Percentiles rank a stretch among this genome's conserved stretches.
Evolutionary conservation across 35 echinoderm and acorn worm species (phyloP).

Genomic region (Anneissia japonica): DNA sequence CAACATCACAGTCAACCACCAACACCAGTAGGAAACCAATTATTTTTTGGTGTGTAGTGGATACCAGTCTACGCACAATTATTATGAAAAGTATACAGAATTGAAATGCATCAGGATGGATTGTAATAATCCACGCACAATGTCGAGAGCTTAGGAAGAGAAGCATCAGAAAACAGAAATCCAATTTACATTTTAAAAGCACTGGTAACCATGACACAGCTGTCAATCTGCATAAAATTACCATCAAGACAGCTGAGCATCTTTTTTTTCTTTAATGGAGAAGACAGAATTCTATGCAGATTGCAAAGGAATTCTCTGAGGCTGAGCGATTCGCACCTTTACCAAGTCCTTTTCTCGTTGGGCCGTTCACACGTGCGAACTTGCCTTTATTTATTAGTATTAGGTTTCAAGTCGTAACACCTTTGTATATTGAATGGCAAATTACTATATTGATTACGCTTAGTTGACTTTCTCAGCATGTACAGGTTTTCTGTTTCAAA

Average conservation of each 20-base stretch:
- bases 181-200: background rate
- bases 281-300: background rate
- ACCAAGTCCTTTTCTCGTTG: background rate
- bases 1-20: background rate
- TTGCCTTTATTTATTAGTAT: background rate
- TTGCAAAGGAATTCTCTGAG: background rate
- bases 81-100: background rate
- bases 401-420: background rate
- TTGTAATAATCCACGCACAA: background rate
- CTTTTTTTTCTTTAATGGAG: background rate
- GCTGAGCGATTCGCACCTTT: background rate
- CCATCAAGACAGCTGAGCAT: background rate
- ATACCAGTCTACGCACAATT: background rate
- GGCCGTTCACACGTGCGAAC: background rate
- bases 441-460: background rate
- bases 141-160: background rate
- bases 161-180: background rate
- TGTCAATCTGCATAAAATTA: background rate
- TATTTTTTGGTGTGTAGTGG: background rate
- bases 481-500: background rate
- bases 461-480: background rate
- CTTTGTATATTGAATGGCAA: background rate
- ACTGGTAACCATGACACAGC: background rate
- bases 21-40: background rate
- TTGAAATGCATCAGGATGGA: background rate